phyloP scores from a whole-genome alignment of 1,140 invertebrate genomes.

The Oedothorax gibbosus region DNA sequence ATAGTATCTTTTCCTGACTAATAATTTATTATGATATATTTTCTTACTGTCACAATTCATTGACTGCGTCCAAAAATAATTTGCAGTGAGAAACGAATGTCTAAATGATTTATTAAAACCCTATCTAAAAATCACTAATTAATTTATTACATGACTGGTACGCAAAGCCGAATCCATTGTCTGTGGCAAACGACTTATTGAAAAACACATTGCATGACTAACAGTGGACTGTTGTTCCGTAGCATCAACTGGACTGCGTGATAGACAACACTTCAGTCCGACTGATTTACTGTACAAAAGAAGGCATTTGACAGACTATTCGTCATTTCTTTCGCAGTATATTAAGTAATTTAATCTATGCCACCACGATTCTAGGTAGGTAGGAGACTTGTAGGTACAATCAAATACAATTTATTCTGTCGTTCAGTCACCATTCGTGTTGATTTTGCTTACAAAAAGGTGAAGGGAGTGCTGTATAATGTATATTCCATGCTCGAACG shows the following conservation, averaged over 20 bases:
- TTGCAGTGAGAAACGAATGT: too few relatives aligned
- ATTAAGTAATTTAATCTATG: slow-evolving; percentile 57
- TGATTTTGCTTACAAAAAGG: slow-evolving; percentile 45
- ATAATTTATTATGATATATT: too few relatives aligned
- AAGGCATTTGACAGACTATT: slow-evolving; percentile 24
- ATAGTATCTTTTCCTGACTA: too few relatives aligned
- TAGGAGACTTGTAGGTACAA: slow-evolving; percentile 28
- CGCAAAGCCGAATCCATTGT: too few relatives aligned
- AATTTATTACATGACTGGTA: too few relatives aligned
- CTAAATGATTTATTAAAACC: too few relatives aligned
- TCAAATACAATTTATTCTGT: slow-evolving; percentile 33
- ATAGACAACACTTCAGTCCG: slow-evolving; percentile 17
- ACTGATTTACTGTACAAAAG: background rate
- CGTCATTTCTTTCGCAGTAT: slow-evolving; percentile 27
- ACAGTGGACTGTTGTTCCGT: background rate
- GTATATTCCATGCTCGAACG: slow-evolving; percentile 50
- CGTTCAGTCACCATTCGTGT: slow-evolving; percentile 35
- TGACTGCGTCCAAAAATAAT: too few relatives aligned
- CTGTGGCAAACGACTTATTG: background rate
- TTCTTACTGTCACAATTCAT: too few relatives aligned
- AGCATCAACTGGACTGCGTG: slow-evolving; percentile 5
- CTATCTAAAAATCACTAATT: too few relatives aligned
- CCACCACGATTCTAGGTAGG: slow-evolving; percentile 21
- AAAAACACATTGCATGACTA: slow-evolving; percentile 9
- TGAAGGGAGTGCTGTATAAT: slow-evolving; percentile 9